Evolutionary conservation across 2,797 vertebrate species (phyloP), one percentile per base, ranked within the genome.

Genomic region (Hypotaenidia okinawae): DNA sequence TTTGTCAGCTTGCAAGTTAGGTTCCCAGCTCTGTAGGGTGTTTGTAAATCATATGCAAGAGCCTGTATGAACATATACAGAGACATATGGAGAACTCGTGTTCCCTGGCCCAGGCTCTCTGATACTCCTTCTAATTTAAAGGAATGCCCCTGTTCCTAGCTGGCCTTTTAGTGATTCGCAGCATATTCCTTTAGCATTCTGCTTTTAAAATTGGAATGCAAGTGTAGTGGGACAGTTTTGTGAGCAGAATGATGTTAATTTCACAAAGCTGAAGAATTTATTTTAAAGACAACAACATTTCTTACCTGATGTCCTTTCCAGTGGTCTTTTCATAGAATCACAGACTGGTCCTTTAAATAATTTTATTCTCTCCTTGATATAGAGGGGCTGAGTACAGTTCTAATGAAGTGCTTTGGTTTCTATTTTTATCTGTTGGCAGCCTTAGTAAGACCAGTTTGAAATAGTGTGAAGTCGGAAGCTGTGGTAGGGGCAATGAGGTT

Each of bases 71-170:
- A 97, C 94, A 72, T 95, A 92, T 96, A 96, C 77, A 95, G 92
- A 97, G 92, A 97, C 97, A 97, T 96, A 97, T 96, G 97, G 96
- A 96, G 87, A 95, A 96, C 96, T 96, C 0, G 83, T 97, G 97
- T 97, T 97, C 78, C 72, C 66, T 76, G 70, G 64, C 78, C 77
- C 61, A 89, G 80, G 43, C 76, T 95, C 52, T 82, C 22, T 54
- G 68, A 18, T 84, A 61, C 57, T 59, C 68, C 54, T 76, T 45
- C 45, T 93, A 74, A 93, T 95, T 97, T 94, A 93, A 93, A 93
- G 83, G 84, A 96, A 96, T 94, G 61, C 23, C 78, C 94, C 86
- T 95, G 55, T 92, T 94, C 33, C 63, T 94, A 62, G 79, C 55
- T 95, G 69, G 37, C 63, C 22, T 93, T 95, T 92, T 55, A 84